A percentile compares a stretch with the other conserved stretches of the same genome.
These are phyloP conservation scores for Hexactinellida sp. DNA, from an alignment of 37 sponge, comb jelly and placozoan genomes.

Conservation along the genomic window DNA sequence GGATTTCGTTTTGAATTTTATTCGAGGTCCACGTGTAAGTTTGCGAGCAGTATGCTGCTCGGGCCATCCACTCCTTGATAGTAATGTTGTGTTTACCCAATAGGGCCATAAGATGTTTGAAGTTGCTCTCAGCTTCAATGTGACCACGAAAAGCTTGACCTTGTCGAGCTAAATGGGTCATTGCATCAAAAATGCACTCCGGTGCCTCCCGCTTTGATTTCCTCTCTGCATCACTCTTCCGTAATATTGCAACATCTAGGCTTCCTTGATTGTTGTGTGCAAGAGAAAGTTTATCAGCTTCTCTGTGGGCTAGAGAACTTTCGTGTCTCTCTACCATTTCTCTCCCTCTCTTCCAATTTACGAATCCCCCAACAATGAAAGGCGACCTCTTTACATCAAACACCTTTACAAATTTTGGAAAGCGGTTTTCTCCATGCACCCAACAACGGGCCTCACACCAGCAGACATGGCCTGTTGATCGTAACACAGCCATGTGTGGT, in stretches of 20 bases:
- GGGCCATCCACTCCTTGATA: neutral
- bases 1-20: neutral
- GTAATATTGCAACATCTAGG: neutral
- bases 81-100: neutral
- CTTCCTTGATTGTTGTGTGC: neutral
- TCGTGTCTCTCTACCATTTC: neutral
- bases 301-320: neutral
- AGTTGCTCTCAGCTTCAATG: neutral
- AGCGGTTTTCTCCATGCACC: neutral
- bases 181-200: neutral
- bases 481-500: neutral
- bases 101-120: neutral
- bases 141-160: neutral
- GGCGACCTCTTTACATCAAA: neutral
- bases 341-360: neutral
- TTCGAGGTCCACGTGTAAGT: neutral
- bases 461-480: neutral
- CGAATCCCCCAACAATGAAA: neutral
- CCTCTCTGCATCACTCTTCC: neutral
- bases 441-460: neutral
- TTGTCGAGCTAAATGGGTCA: neutral
- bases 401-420: neutral
- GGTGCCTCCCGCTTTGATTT: neutral
- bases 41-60: neutral
- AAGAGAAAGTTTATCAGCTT: neutral